Conservation (phyloP, 2,797 vertebrate genomes). For the Scleropages formosus region DNA sequence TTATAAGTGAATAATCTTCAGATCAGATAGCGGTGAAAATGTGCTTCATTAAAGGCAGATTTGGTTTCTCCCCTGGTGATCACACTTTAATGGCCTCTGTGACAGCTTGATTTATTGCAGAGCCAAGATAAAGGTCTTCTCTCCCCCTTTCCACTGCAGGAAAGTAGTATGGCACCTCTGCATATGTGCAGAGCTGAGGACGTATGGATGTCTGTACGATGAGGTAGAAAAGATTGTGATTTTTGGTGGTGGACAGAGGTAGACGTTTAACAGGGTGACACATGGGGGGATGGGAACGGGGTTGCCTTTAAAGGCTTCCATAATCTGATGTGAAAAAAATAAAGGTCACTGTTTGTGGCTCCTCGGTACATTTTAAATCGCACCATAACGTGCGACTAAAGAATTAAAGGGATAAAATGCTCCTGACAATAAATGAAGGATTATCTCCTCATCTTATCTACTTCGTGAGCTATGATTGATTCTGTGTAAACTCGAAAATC, state of each 20-base stretch:
- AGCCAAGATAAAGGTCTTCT: constrained; percentile 51
- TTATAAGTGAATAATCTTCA: constrained; percentile 16
- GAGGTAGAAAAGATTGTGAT: constrained; percentile 49
- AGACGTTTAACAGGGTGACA: constrained; percentile 1
- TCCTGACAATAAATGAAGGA: background rate
- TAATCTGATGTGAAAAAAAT: constrained; percentile 14
- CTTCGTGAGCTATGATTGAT: constrained; percentile 6
- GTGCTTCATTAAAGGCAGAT: constrained; percentile 42
- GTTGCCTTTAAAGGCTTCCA: constrained; percentile 1
- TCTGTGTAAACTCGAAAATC: background rate
- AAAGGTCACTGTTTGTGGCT: constrained; percentile 10
- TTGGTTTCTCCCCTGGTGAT: constrained; percentile 39
- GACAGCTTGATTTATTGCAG: constrained; percentile 51
- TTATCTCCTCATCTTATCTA: constrained; percentile 11
- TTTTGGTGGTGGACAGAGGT: constrained; percentile 19
- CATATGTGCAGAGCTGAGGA: background rate
- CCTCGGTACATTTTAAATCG: background rate
- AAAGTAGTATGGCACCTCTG: background rate
- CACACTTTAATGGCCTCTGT: constrained; percentile 45
- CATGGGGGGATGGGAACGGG: too few species aligned
- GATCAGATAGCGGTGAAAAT: constrained; percentile 22
- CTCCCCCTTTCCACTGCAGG: constrained; percentile 11
- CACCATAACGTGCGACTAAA: background rate
- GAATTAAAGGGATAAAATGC: constrained; percentile 24
- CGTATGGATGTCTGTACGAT: background rate